phyloP scores from a whole-genome alignment of 2,888 invertebrate genomes.

The Drosophila ustulata region DNA sequence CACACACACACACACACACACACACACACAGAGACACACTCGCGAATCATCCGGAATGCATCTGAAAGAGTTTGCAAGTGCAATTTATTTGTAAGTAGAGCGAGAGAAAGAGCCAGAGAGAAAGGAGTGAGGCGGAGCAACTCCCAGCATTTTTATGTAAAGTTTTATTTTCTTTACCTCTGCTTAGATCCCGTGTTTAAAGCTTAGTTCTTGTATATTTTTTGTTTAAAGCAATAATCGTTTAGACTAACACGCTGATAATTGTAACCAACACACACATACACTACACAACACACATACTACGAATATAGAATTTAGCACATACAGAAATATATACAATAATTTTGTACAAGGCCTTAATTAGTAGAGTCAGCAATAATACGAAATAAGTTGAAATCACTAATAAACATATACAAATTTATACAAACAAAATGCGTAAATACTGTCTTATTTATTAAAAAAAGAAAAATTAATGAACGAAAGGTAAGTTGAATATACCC shows the following conservation, averaged over 20 bases:
- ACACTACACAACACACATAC: slow-evolving; percentile 18
- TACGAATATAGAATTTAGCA: slow-evolving; percentile 76
- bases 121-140: background rate
- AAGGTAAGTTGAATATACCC: background rate
- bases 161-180: slow-evolving; percentile 41
- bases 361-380: slow-evolving; percentile 81
- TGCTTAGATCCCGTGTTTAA: slow-evolving; percentile 26
- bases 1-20: slow-evolving; percentile 4
- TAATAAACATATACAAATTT: slow-evolving; percentile 69
- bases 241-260: slow-evolving; percentile 58
- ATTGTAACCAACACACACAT: slow-evolving; percentile 26
- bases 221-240: slow-evolving; percentile 55
- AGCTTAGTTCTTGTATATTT: slow-evolving; percentile 57
- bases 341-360: slow-evolving; percentile 81
- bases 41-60: slow-evolving; percentile 57
- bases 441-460: background rate
- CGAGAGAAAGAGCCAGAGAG: slow-evolving; percentile 1
- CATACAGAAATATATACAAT: slow-evolving; percentile 68
- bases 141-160: slow-evolving; percentile 39
- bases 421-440: slow-evolving; percentile 26
- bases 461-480: background rate
- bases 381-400: slow-evolving; percentile 75
- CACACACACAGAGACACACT: slow-evolving; percentile 23
- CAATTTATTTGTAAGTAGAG: slow-evolving; percentile 59
- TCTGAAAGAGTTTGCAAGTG: slow-evolving; percentile 60